Base-by-base conservation (phyloP, 2,113 vertebrate species). In the Fregetta grallaria region DNA sequence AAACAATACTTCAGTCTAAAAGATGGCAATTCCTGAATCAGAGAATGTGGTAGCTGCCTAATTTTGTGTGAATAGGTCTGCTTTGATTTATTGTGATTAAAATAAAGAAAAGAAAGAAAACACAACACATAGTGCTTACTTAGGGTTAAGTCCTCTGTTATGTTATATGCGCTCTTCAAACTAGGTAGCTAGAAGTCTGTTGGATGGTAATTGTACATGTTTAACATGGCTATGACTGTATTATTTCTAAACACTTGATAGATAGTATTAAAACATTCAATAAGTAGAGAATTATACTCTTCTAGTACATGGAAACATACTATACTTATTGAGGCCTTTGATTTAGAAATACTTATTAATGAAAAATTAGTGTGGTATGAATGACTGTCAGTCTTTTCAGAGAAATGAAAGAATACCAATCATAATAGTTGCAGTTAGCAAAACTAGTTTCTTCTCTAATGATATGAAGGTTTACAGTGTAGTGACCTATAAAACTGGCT, bases 401-500 rank as follows among this genome's bases (percentile, higher is more conserved):
- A 59, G 67, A 47, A 88, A 53, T 47, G 30, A 70, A 94, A 79
- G 75, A 83, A 88, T 84, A 87, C 53, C 59, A 58, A 42, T 55
- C 11, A 66, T 79, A 42, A 56, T 36, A 96, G 50, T 21, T 95
- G 50, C 49, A 65, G 38, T 90, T 94, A 68, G 70, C 63, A 88
- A 92, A 74, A 82, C 40, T 88, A 73, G 76, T 96, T 95, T 95
- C 91, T 94, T 81, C 45, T 86, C 52, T 97, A 90, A 96, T 88
- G 79, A 94, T 95, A 62, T 96, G 85, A 89, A 88, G 72, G 85
- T 94, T 98, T 96, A 94, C 93, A 93, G 90, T 80, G 55, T 95
- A 90, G 80, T 97, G 96, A 97, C 96, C 97, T 96, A 58, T n/a
- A 92, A 91, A 94, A 91, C 92, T 97, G 97, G 92, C 96, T 92